A percentile compares a stretch with the other conserved stretches of the same genome.
phyloP scores from a whole-genome alignment of 2,888 invertebrate genomes.

The Epirrhoe tristata region DNA sequence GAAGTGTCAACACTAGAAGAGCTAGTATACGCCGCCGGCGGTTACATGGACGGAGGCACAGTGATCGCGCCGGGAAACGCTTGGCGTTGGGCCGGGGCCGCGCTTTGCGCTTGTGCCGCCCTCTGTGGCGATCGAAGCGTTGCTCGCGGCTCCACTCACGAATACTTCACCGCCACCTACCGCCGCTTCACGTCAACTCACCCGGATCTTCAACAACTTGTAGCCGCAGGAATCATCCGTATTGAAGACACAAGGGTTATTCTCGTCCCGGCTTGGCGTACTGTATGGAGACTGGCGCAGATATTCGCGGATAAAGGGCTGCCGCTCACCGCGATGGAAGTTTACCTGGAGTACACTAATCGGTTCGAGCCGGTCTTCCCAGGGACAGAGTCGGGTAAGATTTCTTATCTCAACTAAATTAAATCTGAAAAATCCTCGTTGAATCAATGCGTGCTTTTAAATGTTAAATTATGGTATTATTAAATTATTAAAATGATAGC shows the following conservation, averaged over 20 bases:
- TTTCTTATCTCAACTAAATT: no score
- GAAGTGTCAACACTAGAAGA: conserved; percentile 86
- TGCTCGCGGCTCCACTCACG: conserved; percentile 65
- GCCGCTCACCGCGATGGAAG: conserved; percentile 54
- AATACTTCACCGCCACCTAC: conserved; percentile 67
- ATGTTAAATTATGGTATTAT: no score
- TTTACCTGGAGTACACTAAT: conserved; percentile 64
- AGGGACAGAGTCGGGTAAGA: conserved; percentile 62
- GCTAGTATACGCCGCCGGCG: conserved; percentile 83
- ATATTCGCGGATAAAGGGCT: conserved; percentile 58
- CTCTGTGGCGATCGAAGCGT: conserved; percentile 71
- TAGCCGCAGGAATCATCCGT: conserved; percentile 59
- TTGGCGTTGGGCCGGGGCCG: conserved; percentile 58
- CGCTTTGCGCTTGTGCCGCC: conserved; percentile 70
- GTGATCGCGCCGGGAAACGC: conserved; percentile 59
- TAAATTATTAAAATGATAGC: no score
- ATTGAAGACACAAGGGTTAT: conserved; percentile 49
- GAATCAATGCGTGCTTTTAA: no score
- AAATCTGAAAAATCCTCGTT: not conserved
- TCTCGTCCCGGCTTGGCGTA: conserved; percentile 67
- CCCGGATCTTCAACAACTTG: conserved; percentile 59
- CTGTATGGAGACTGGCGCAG: conserved; percentile 72
- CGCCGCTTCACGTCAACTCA: conserved; percentile 56
- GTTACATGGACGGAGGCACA: conserved; percentile 63
- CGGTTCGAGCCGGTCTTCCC: conserved; percentile 69